A percentile compares a stretch with the other conserved stretches of the same genome.
These are phyloP conservation scores for Apoderus coryli DNA, from an alignment of 2,888 invertebrate genomes.

Conservation along the genomic window DNA sequence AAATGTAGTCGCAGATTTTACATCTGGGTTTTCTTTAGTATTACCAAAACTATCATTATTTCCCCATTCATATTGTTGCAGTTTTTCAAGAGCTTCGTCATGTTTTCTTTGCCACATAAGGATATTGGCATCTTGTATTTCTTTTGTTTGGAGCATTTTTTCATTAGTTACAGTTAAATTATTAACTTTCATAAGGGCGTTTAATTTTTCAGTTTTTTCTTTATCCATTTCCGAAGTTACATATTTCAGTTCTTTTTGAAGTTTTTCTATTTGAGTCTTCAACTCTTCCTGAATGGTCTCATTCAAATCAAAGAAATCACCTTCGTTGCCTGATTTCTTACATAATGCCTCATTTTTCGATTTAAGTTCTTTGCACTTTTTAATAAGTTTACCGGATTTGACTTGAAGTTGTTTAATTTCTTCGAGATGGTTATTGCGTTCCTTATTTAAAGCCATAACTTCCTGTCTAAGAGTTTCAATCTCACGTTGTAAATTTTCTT, in stretches of 20 bases:
- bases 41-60: conserved; percentile 18
- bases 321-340: conserved; percentile 15
- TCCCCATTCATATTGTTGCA: conserved; percentile 43
- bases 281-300: conserved; percentile 69
- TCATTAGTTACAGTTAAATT: conserved; percentile 62
- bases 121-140: conserved; percentile 63
- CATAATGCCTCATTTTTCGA: conserved; percentile 43
- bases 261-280: conserved; percentile 45
- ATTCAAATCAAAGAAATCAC: conserved; percentile 47
- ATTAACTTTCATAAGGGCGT: conserved; percentile 54
- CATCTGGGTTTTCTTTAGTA: not conserved
- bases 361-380: conserved; percentile 75
- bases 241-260: conserved; percentile 53
- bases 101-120: conserved; percentile 57
- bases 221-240: conserved; percentile 41
- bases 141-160: conserved; percentile 63
- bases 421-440: conserved; percentile 41
- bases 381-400: conserved; percentile 64
- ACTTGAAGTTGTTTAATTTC: conserved; percentile 51
- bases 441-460: conserved; percentile 41
- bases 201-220: conserved; percentile 51
- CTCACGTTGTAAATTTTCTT: conserved; percentile 24
- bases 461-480: conserved; percentile 42
- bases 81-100: conserved; percentile 51
- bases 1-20: not conserved